Percentiles rank a stretch among this genome's conserved stretches.
Conservation (phyloP, 2,797 vertebrate species). For the Silurus aristotelis region DNA sequence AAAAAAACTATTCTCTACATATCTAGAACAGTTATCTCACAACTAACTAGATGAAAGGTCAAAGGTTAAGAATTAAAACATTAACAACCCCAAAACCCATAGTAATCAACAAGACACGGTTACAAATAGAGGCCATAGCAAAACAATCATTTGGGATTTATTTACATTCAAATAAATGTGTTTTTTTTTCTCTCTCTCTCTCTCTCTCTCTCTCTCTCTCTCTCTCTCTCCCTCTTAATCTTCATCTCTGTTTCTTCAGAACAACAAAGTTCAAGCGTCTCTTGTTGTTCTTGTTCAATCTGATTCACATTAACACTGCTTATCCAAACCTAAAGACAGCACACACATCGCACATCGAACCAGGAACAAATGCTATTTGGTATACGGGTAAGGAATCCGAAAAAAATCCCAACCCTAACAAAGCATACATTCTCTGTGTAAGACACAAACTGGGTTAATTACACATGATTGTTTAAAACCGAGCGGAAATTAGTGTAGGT, state of each 20-base stretch:
- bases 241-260: constrained; percentile 29
- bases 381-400: constrained; percentile 58
- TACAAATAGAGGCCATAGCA: constrained; percentile 55
- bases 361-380: constrained; percentile 59
- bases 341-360: constrained; percentile 39
- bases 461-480: constrained; percentile 59
- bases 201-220: neutral
- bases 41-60: constrained; percentile 65
- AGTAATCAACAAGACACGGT: constrained; percentile 53
- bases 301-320: constrained; percentile 45
- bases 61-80: constrained; percentile 69
- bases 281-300: neutral
- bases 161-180: constrained; percentile 74
- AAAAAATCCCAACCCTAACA: constrained; percentile 64
- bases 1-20: constrained; percentile 61
- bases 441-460: constrained; percentile 64
- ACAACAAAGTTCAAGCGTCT: constrained; percentile 2
- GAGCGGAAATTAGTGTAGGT: constrained; percentile 26
- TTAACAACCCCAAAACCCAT: constrained; percentile 59
- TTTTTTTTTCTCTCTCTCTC: neutral
- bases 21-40: constrained; percentile 69
- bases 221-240: neutral
- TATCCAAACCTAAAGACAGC: constrained; percentile 38
- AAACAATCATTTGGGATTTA: constrained; percentile 71
- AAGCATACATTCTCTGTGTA: constrained; percentile 75